phyloP scores from a whole-genome alignment of 1,140 invertebrate species.

The Phenacoccus solenopsis region DNA sequence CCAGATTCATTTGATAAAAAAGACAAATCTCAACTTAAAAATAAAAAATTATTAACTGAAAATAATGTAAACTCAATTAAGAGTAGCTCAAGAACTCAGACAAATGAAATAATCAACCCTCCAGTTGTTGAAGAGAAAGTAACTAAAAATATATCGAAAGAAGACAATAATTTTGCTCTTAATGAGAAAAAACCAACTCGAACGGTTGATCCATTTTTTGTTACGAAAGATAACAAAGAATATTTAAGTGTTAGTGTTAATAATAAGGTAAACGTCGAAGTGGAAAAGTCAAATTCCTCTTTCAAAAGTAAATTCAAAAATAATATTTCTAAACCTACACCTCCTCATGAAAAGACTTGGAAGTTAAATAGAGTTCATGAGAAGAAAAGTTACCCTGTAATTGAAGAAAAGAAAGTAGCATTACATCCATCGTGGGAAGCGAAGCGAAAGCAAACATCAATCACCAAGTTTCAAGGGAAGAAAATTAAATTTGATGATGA shows the following conservation, averaged over 20 bases:
- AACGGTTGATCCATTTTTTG: slow-evolving; percentile 43
- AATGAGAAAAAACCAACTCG: background rate
- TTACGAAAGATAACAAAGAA: slow-evolving; percentile 41
- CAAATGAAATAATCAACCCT: background rate
- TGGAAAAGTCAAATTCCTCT: background rate
- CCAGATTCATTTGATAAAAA: no score
- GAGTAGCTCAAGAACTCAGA: background rate
- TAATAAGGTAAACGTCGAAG: background rate
- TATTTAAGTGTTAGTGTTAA: slow-evolving; percentile 39
- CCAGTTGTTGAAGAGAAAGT: background rate
- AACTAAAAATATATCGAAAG: background rate
- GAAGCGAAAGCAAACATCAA: slow-evolving; percentile 37
- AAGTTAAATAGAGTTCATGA: background rate
- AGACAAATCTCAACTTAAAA: no score
- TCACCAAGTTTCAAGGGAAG: slow-evolving; percentile 36
- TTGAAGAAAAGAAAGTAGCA: background rate
- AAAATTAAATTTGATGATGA: slow-evolving; percentile 35
- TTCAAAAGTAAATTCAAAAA: background rate
- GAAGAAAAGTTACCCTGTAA: background rate
- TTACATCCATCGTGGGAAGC: slow-evolving; percentile 48
- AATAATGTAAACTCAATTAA: no score
- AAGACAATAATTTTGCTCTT: background rate
- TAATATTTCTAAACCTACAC: background rate
- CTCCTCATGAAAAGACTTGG: background rate
- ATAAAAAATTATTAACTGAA: no score